These are phyloP conservation scores for Drosophila lowei DNA, from an alignment of 1,140 invertebrate genomes.

Conservation along the genomic window DNA sequence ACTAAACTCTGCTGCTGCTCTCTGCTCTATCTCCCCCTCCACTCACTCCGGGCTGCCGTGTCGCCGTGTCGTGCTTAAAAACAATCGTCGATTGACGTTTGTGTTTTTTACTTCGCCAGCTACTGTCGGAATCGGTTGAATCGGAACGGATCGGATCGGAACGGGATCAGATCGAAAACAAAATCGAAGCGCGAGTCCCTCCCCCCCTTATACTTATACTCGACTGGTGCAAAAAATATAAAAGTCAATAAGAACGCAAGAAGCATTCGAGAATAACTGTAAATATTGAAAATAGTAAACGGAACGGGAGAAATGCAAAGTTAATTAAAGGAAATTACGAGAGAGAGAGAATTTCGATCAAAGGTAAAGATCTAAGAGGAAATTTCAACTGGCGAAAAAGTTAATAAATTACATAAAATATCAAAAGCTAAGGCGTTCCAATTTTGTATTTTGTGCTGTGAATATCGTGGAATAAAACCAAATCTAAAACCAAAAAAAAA, in stretches of 20 bases:
- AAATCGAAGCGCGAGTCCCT: constrained; percentile 9
- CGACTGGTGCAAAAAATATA: too few species aligned
- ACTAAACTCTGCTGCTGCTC: constrained; percentile 47
- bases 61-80: constrained; percentile 54
- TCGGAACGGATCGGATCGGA: constrained; percentile 27
- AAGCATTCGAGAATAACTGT: too few species aligned
- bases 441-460: constrained; percentile 39
- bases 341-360: constrained; percentile 4
- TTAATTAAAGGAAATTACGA: constrained; percentile 3
- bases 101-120: constrained; percentile 52
- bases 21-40: constrained; percentile 41
- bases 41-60: constrained; percentile 26
- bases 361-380: constrained; percentile 12
- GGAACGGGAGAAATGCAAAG: constrained; percentile 13
- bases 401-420: constrained; percentile 45
- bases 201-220: too few species aligned
- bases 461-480: constrained; percentile 27
- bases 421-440: constrained; percentile 24
- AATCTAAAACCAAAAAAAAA: constrained; percentile 36
- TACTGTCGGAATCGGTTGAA: constrained; percentile 39
- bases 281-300: too few species aligned
- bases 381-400: constrained; percentile 7
- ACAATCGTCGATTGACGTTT: constrained; percentile 56
- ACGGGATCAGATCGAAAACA: constrained; percentile 11
- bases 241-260: too few species aligned